Base-by-base conservation (phyloP, 35 echinoderm and acorn worm genomes). In the Ptychodera flava region DNA sequence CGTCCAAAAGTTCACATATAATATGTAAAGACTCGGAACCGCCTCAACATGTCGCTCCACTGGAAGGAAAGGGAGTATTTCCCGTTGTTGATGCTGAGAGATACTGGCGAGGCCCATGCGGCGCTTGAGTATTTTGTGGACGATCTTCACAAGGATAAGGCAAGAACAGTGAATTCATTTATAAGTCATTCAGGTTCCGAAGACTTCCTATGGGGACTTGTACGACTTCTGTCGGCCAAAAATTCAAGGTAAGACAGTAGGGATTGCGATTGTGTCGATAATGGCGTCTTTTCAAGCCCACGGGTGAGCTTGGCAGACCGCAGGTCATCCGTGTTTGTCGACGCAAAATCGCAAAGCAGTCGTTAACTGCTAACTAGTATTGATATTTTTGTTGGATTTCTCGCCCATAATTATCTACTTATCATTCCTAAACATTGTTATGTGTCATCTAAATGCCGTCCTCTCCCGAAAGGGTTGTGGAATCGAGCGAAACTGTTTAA, bases 91-190 rank as follows among this genome's bases (percentile, higher is more conserved):
- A 79, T 97, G 75, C 79, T 88, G 80, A 80, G 87, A 30, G 81
- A 92, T 28, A 87, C 81, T 29, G 32, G 38, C 0, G 87, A 87
- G 14, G 85, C 87, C 0, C 86, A 91, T 78, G 84, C 87, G 16
- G 95, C 95, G 0, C 78, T 97, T 29, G 95, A 97, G 77, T 78
- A 93, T 89, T 78, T 97, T 38, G 95, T 97, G 30, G 95, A 97
- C 84, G 95, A 97, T 88, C 84, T 97, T 78, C 95, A 97, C 79
- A 88, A 85, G 33, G 95, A 97, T 80, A 97, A 97, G 81, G 30
- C 80, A 14, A 92, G 89, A 78, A 97, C 95, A 32, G 93, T 97
- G 28, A 85, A 82, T 35, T 88, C 95, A 22, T 97, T 97, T 86
- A 78, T 97, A 31, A 79, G 30, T 31, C 95, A 97, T 31, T 97